Percentiles rank a stretch among this genome's conserved stretches.
phyloP scores from a whole-genome alignment of 2,797 vertebrate genomes.

The Otolemur crassicaudatus region DNA sequence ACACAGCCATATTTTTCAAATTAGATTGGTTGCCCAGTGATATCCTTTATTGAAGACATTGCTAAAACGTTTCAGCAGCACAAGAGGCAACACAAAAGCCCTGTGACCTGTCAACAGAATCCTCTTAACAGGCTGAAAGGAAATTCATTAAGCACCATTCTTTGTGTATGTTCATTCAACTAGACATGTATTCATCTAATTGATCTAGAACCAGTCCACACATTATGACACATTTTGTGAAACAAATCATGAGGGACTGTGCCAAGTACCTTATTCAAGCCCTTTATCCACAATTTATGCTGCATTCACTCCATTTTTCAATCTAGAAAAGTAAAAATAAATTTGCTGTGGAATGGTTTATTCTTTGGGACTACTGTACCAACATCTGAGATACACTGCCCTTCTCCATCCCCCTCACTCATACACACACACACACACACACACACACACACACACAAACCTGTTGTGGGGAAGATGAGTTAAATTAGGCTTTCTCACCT shows the following conservation, averaged over 20 bases:
- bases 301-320: not conserved
- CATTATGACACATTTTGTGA: conserved; percentile 2
- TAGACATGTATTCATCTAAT: not conserved
- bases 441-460: not conserved
- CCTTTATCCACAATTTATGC: not conserved
- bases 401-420: not conserved
- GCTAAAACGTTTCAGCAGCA: conserved; percentile 21
- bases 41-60: not conserved
- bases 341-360: not conserved
- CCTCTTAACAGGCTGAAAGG: not conserved
- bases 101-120: not conserved
- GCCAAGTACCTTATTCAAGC: not conserved
- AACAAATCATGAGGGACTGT: not conserved
- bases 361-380: not conserved
- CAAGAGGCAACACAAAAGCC: not conserved
- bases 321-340: conserved; percentile 14
- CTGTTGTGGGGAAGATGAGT: not conserved
- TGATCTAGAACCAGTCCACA: not conserved
- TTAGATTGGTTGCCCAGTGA: not conserved
- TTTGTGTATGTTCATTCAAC: not conserved
- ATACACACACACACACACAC: not conserved
- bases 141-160: not conserved
- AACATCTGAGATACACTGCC: not conserved
- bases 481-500: too few relatives aligned
- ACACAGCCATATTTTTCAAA: not conserved